phyloP scores from a whole-genome alignment of 2,113 vertebrate species.

The Naja naja region DNA sequence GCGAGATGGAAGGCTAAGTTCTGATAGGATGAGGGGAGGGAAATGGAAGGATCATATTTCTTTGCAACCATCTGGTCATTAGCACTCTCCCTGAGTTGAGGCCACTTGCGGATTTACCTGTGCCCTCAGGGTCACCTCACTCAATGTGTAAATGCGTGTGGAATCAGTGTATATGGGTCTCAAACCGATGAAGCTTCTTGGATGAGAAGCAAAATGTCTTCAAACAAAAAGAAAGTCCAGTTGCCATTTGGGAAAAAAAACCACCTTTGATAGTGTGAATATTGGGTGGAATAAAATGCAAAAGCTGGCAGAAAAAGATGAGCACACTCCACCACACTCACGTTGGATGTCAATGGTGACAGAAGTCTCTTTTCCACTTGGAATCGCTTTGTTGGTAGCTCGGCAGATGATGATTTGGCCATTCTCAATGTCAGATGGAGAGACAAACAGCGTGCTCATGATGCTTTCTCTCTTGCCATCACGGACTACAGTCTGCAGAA shows the following conservation, averaged over 20 bases:
- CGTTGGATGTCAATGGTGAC: conserved; percentile 97
- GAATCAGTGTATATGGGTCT: neutral
- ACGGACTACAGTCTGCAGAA: conserved; percentile 81
- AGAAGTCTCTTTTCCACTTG: conserved; percentile 90
- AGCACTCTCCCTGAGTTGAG: neutral
- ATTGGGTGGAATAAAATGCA: neutral
- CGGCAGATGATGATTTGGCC: conserved; percentile 91
- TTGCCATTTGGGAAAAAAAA: neutral
- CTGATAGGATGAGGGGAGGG: neutral
- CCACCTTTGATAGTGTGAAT: neutral
- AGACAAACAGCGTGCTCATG: conserved; percentile 90
- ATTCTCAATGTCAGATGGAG: conserved; percentile 87
- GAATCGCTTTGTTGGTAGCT: conserved; percentile 94
- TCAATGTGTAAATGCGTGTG: neutral
- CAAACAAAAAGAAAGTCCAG: neutral
- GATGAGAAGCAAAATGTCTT: neutral
- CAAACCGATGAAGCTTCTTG: neutral
- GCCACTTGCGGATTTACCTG: neutral
- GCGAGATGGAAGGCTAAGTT: neutral
- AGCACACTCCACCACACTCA: conserved; percentile 77
- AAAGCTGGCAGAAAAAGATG: rapidly evolving
- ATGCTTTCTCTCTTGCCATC: conserved; percentile 92
- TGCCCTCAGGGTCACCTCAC: neutral
- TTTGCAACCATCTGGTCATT: neutral
- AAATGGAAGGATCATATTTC: neutral